Base-by-base conservation (phyloP, 2,113 vertebrate species). In the Hippolais icterina region DNA sequence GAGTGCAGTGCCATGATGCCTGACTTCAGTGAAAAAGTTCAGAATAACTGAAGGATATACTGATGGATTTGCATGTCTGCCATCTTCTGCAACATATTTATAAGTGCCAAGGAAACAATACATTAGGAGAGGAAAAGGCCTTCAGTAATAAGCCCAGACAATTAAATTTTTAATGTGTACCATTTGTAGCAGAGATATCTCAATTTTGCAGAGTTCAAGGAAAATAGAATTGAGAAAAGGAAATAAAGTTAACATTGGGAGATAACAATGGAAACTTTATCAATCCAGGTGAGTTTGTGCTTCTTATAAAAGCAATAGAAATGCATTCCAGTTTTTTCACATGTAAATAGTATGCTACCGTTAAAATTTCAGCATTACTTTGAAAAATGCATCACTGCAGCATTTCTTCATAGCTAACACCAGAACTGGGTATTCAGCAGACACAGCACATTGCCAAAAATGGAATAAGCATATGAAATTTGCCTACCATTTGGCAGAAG, bases 111-210 rank as follows among this genome's bases (percentile, higher is more conserved):
- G 39, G 27, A 89, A 78, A 59, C 18, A 61, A 17, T 54, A 77
- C 61, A 4, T 11, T 54, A 5, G 6, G 9, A 5, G 7, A 15
- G 2, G 10, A 0, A 35, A 49, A 66, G 5, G 13, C 8, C 42
- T 27, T 39, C 71, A 68, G 22, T 59, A 93, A 70, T 64, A 82
- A 87, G 10, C 11, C 14, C 16, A 78, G 35, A 72, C 8, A 79
- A 82, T 78, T 81, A 69, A 63, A 39, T 56, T 84, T 54, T 87
- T 74, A 39, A 35, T 8, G 5, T 54, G 10, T 33, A 33, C 13
- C 41, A 60, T 60, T 89, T 84, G 28, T 53, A 81, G 50, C 83
- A 89, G 37, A 77, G 10, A 56, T 20, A 75, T 15, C 39, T 57
- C 15, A 63, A 31, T 50, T 87, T 77, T 94, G 39, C 47, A 78